Conservation (phyloP, 1,140 invertebrate species). For the Diabrotica undecimpunctata region DNA sequence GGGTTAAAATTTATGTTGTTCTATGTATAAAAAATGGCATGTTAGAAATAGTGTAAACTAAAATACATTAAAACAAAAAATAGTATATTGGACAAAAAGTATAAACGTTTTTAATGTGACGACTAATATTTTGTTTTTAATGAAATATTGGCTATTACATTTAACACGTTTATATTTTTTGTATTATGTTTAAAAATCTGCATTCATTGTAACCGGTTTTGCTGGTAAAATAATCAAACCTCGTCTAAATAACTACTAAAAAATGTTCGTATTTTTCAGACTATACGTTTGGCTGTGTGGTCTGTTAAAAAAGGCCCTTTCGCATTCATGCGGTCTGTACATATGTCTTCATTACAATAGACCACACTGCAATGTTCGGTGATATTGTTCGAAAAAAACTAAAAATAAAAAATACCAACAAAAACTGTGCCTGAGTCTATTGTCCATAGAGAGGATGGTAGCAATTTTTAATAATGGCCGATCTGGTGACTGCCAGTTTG, state of each 20-base stretch:
- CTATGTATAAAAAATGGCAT: too few species aligned
- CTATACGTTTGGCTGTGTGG: not conserved
- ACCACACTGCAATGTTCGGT: conserved; percentile 13
- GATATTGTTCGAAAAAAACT: conserved; percentile 11
- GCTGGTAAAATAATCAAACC: not conserved
- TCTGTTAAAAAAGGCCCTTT: not conserved
- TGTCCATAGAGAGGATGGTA: conserved; percentile 14
- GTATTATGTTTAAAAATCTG: too few species aligned
- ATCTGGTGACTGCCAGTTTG: conserved; percentile 18
- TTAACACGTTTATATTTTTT: too few species aligned
- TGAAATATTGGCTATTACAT: too few species aligned
- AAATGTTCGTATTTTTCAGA: not conserved
- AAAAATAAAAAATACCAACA: conserved; percentile 16
- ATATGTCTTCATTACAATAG: conserved; percentile 19
- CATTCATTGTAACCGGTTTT: not conserved
- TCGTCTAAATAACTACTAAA: not conserved
- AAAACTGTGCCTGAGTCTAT: conserved; percentile 16
- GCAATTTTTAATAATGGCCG: conserved; percentile 23
- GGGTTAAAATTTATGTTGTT: too few species aligned
- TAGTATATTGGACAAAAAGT: too few species aligned
- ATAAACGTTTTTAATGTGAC: too few species aligned
- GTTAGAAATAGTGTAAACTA: too few species aligned
- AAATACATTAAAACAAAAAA: too few species aligned
- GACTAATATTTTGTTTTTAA: too few species aligned
- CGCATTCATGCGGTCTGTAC: conserved; percentile 16